Evolutionary conservation across 1,140 invertebrate species (phyloP).

Genomic region (Nymphalis io): DNA sequence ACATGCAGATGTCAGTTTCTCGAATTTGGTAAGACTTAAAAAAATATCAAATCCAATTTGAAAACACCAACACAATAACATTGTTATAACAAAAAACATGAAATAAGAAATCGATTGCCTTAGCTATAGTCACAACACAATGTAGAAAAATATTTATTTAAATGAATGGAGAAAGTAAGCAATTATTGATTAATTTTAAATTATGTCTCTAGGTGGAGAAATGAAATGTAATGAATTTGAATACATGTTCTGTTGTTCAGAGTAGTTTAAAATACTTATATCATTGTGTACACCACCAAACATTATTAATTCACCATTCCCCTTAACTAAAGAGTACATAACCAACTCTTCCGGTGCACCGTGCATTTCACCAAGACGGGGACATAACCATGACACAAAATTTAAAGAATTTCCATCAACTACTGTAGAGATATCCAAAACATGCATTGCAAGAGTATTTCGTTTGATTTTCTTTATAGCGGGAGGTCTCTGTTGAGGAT

Average conservation of each 20-base stretch:
- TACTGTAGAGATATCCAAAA: constrained; percentile 91
- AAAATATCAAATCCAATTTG: constrained; percentile 2
- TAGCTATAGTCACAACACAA: constrained; percentile 33
- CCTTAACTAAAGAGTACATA: constrained; percentile 93
- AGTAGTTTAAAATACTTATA: constrained; percentile 76
- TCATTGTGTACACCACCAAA: constrained; percentile 96
- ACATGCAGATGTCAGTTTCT: no score
- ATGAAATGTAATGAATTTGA: constrained; percentile 91
- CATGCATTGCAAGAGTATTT: constrained; percentile 89
- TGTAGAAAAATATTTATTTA: not conserved
- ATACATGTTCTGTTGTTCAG: constrained; percentile 83
- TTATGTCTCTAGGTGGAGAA: constrained; percentile 86
- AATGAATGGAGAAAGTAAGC: not conserved
- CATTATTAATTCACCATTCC: constrained; percentile 95
- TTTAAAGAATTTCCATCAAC: constrained; percentile 83
- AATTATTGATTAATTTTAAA: constrained; percentile 76
- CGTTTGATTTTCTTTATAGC: constrained; percentile 76
- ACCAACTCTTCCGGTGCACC: constrained; percentile 93
- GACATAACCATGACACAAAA: constrained; percentile 89
- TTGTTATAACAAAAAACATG: not conserved
- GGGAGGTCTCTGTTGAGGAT: constrained; percentile 59
- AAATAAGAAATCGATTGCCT: constrained; percentile 7
- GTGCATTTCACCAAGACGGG: constrained; percentile 82
- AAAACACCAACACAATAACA: not conserved
- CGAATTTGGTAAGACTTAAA: not conserved